A percentile compares a stretch with the other conserved stretches of the same genome.
These are phyloP conservation scores for Murina feae DNA, from an alignment of 2,113 vertebrate species.

Conservation along the genomic window DNA sequence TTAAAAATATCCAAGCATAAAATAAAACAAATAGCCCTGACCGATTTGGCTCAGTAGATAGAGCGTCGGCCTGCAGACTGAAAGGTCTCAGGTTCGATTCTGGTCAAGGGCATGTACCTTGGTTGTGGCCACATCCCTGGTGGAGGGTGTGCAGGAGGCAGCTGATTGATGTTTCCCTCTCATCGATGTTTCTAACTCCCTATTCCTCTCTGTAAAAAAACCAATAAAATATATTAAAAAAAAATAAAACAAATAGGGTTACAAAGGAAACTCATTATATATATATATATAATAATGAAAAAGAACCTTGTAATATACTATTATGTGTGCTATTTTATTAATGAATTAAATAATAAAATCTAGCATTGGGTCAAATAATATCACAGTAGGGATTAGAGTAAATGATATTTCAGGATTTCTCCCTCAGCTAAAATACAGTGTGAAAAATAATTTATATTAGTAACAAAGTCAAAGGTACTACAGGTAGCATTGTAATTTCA, in stretches of 20 bases:
- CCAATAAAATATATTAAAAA: too few species aligned
- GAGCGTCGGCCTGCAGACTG: too few species aligned
- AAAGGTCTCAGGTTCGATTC: too few species aligned
- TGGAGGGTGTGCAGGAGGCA: too few species aligned
- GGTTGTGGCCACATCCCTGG: too few species aligned
- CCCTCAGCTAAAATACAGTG: not conserved
- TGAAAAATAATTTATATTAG: conserved; percentile 6
- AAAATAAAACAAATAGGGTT: not conserved
- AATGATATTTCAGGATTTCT: not conserved
- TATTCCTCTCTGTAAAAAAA: too few species aligned
- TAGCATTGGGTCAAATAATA: not conserved
- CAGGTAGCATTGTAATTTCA: not conserved
- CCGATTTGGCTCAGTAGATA: too few species aligned
- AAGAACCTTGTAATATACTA: not conserved
- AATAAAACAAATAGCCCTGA: too few species aligned
- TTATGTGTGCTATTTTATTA: not conserved
- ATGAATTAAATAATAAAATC: not conserved
- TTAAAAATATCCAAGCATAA: too few species aligned
- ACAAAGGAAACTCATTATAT: not conserved
- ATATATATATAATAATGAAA: not conserved
- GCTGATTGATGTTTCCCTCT: too few species aligned
- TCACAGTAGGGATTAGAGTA: not conserved
- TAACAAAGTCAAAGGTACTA: not conserved
- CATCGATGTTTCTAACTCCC: too few species aligned
- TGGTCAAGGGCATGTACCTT: too few species aligned